Evolutionary conservation across 2,797 vertebrate genomes (phyloP).

Genomic region (Eospalax fontanierii): DNA sequence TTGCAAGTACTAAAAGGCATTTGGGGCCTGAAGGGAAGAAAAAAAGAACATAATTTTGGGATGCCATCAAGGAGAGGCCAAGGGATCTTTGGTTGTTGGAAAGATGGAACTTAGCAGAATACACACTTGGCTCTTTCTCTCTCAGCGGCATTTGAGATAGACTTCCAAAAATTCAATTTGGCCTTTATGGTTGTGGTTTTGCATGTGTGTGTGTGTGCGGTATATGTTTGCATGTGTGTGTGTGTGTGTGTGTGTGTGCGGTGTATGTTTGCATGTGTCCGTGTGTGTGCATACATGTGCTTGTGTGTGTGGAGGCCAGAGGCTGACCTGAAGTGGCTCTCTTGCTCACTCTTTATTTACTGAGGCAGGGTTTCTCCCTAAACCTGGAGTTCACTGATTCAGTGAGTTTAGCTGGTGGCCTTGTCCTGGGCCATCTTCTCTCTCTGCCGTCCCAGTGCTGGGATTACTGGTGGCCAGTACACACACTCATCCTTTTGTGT

Average conservation of each 20-base stretch:
- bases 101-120: conserved; percentile 29
- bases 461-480: too few relatives aligned
- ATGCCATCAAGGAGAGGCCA: background rate
- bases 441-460: too few relatives aligned
- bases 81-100: background rate
- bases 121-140: background rate
- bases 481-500: background rate
- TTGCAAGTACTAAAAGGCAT: conserved; percentile 41
- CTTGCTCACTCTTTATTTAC: too few relatives aligned
- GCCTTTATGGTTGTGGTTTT: background rate
- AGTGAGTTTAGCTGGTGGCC: too few relatives aligned
- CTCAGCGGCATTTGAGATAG: background rate
- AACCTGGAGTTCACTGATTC: too few relatives aligned
- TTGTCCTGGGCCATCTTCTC: too few relatives aligned
- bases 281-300: background rate
- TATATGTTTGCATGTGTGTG: background rate
- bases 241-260: background rate
- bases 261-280: background rate
- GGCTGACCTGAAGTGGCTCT: too few relatives aligned
- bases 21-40: conserved; percentile 48
- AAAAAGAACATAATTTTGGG: conserved; percentile 28
- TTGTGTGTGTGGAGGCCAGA: too few relatives aligned
- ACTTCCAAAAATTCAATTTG: background rate
- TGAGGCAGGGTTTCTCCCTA: too few relatives aligned
- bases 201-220: background rate